Percentiles rank a stretch among this genome's conserved stretches.
These are phyloP conservation scores for Mayetiola destructor DNA, from an alignment of 2,888 invertebrate genomes.

Conservation along the genomic window DNA sequence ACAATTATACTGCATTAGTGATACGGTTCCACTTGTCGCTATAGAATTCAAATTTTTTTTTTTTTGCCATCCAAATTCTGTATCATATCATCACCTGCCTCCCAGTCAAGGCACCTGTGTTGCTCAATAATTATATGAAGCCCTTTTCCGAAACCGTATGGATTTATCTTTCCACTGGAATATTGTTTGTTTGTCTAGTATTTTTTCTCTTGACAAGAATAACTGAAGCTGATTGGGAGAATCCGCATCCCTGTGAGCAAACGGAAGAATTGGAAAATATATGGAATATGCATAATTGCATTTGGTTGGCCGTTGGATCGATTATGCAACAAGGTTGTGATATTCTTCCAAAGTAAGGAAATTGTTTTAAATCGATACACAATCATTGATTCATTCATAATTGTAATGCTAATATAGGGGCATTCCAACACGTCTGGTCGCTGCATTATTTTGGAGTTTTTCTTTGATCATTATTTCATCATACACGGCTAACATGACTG, in stretches of 20 bases:
- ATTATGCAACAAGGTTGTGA: conserved; percentile 90
- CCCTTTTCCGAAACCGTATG: too few relatives aligned
- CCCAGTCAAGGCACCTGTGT: too few relatives aligned
- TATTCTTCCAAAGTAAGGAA: conserved; percentile 58
- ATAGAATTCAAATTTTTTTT: too few relatives aligned
- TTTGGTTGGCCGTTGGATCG: conserved; percentile 89
- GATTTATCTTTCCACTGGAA: not conserved
- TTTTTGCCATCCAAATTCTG: too few relatives aligned
- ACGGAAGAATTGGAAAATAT: conserved; percentile 80
- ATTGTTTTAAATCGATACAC: too few relatives aligned
- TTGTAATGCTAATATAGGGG: conserved; percentile 40
- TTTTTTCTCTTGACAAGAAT: conserved; percentile 40
- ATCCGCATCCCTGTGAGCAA: conserved; percentile 79
- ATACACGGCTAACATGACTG: conserved; percentile 89
- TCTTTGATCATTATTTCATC: conserved; percentile 68
- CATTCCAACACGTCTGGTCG: conserved; percentile 60
- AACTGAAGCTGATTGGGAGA: conserved; percentile 84
- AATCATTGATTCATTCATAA: too few relatives aligned
- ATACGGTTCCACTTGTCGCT: too few relatives aligned
- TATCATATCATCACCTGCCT: too few relatives aligned
- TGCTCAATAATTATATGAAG: too few relatives aligned
- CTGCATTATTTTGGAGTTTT: conserved; percentile 72
- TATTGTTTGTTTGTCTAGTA: not conserved
- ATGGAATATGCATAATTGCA: conserved; percentile 74
- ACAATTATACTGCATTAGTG: too few relatives aligned